Evolutionary conservation across 2,113 vertebrate species (phyloP).

Genomic region (Scartelaos histophorus): DNA sequence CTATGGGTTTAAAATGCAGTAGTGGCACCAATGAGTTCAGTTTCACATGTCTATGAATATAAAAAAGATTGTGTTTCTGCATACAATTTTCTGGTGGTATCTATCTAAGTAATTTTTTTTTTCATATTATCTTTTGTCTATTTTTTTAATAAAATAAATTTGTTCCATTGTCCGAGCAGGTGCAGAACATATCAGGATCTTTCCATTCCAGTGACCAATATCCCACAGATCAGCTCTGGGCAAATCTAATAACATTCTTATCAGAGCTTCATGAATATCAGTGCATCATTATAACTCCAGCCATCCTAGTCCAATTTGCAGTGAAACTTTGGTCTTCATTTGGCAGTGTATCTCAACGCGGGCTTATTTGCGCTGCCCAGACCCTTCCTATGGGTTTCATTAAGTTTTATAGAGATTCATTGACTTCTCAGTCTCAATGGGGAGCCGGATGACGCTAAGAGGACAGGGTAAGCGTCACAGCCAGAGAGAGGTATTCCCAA

Average conservation of each 20-base stretch:
- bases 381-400: conserved; percentile 16
- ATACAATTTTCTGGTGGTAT: too few relatives aligned
- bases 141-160: too few relatives aligned
- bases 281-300: not conserved
- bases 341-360: not conserved
- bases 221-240: conserved; percentile 16
- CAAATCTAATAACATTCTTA: not conserved
- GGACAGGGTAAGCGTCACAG: conserved; percentile 13
- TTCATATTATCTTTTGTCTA: too few relatives aligned
- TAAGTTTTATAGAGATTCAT: conserved; percentile 26
- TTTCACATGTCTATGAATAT: too few relatives aligned
- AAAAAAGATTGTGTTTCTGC: too few relatives aligned
- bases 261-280: not conserved
- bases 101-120: too few relatives aligned
- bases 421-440: conserved; percentile 3
- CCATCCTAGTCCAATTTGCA: not conserved
- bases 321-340: not conserved
- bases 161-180: too few relatives aligned
- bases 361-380: not conserved
- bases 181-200: not conserved
- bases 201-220: not conserved
- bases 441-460: conserved; percentile 8
- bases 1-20: too few relatives aligned
- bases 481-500: not conserved
- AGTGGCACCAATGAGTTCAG: too few relatives aligned